These are phyloP conservation scores for Oryctes rhinoceros DNA, from an alignment of 1,140 invertebrate genomes.

Conservation along the genomic window DNA sequence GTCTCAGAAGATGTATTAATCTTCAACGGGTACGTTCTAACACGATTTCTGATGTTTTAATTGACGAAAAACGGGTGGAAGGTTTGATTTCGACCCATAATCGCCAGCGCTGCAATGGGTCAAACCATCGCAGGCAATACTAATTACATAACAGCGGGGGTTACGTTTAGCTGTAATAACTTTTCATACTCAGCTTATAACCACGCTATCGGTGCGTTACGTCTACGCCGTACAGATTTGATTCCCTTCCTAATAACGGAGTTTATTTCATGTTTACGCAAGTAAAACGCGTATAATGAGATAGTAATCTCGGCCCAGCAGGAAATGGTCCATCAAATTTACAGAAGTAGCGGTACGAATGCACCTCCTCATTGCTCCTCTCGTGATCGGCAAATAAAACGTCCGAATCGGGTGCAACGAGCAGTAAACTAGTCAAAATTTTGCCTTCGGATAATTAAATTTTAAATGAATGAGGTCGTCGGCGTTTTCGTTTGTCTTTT, in stretches of 20 bases:
- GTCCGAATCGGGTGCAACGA: background rate
- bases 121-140: background rate
- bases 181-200: background rate
- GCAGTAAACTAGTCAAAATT: conserved; percentile 38
- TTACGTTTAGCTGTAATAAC: conserved; percentile 25
- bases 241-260: background rate
- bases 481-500: conserved; percentile 24
- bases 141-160: conserved; percentile 25
- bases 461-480: conserved; percentile 39
- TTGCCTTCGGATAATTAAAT: conserved; percentile 40
- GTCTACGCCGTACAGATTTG: conserved; percentile 15
- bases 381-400: background rate
- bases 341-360: conserved; percentile 26
- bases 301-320: conserved; percentile 30
- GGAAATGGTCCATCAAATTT: conserved; percentile 32
- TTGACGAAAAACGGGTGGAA: conserved; percentile 10
- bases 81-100: background rate
- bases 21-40: background rate
- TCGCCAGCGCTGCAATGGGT: background rate
- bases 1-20: conserved; percentile 31
- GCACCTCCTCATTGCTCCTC: background rate
- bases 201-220: background rate
- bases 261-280: conserved; percentile 23
- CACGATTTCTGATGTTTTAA: background rate
- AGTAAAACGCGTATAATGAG: conserved; percentile 31